These are phyloP conservation scores for Sebastes taczanowskii DNA, from an alignment of 2,797 vertebrate genomes.

Conservation along the genomic window DNA sequence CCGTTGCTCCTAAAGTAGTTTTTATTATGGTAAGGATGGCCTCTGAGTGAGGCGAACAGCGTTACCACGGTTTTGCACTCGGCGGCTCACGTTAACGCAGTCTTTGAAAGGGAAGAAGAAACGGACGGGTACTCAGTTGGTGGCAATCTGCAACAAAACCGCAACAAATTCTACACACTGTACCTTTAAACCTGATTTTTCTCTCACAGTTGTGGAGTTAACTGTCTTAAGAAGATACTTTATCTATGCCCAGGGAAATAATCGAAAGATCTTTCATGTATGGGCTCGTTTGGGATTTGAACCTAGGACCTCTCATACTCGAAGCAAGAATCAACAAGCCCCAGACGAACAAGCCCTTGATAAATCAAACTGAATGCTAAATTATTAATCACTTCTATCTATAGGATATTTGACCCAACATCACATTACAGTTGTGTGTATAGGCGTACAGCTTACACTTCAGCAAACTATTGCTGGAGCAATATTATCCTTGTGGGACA, in stretches of 20 bases:
- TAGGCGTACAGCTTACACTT: neutral
- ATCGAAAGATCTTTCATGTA: neutral
- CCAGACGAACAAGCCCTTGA: neutral
- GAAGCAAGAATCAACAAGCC: slow-evolving; percentile 83
- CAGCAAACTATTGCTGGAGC: neutral
- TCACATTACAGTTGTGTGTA: neutral
- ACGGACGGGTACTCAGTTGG: no score
- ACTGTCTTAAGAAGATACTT: neutral
- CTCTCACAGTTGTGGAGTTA: neutral
- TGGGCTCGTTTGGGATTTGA: slow-evolving; percentile 87
- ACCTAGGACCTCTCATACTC: slow-evolving; percentile 87
- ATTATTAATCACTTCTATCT: neutral
- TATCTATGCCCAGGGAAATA: neutral
- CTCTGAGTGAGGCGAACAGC: no score
- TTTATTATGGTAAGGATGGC: no score
- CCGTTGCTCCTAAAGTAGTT: no score
- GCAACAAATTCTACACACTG: no score
- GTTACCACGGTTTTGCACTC: no score
- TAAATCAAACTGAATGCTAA: neutral
- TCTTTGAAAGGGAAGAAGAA: no score
- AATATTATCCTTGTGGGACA: neutral
- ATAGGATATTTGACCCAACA: neutral
- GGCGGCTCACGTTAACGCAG: no score
- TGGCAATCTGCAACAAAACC: no score
- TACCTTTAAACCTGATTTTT: neutral